phyloP scores from a whole-genome alignment of 2,888 invertebrate genomes.

The Xanthia icteritia region DNA sequence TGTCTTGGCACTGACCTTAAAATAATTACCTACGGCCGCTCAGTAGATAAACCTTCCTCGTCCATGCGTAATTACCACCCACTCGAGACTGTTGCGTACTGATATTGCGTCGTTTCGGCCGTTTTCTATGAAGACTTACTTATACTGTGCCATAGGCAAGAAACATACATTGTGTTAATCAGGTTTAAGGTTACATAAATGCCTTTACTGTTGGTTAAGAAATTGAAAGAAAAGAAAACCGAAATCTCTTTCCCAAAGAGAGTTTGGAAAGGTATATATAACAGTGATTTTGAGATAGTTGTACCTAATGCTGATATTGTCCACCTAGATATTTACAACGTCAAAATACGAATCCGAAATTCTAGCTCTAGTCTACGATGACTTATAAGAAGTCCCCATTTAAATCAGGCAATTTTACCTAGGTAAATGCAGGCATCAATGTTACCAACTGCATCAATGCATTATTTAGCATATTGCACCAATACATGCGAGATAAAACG shows the following conservation, averaged over 20 bases:
- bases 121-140: no score
- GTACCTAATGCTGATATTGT: not conserved
- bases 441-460: constrained; percentile 37
- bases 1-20: no score
- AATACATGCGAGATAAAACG: constrained; percentile 11
- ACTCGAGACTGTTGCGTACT: no score
- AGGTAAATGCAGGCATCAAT: not conserved
- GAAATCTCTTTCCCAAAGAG: not conserved
- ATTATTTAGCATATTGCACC: constrained; percentile 41
- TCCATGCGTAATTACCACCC: no score
- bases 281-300: no score
- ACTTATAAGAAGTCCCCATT: not conserved
- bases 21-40: no score
- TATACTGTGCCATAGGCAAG: not conserved
- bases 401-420: not conserved
- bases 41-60: no score
- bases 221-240: not conserved
- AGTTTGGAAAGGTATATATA: not conserved
- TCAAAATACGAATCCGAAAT: not conserved
- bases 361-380: not conserved
- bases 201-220: no score
- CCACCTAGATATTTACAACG: not conserved
- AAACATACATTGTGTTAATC: not conserved
- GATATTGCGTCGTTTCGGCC: no score
- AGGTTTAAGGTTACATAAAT: no score